Evolutionary conservation across 2,888 invertebrate species (phyloP).

Genomic region (Orthonychiurus folsomi): DNA sequence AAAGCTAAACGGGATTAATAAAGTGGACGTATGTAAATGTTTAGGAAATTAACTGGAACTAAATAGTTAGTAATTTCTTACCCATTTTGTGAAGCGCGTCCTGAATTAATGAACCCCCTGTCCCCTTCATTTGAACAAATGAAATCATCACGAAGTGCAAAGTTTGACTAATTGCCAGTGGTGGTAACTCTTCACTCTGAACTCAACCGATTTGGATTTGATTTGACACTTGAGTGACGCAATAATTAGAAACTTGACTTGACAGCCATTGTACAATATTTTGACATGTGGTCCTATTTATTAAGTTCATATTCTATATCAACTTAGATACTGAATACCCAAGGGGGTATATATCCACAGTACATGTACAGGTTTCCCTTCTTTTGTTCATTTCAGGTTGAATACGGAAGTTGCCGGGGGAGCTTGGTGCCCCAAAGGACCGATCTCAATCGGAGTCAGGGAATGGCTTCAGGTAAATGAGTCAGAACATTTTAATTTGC

Average conservation of each 20-base stretch:
- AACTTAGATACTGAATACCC: not conserved
- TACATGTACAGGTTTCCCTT: no score
- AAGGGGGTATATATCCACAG: no score
- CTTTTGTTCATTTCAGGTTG: not conserved
- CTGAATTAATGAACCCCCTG: no score
- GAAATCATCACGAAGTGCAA: no score
- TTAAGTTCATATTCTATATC: not conserved
- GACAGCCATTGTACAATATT: not conserved
- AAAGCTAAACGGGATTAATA: no score
- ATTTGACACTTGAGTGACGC: not conserved
- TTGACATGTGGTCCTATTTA: no score
- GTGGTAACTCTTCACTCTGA: no score
- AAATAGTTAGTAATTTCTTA: no score
- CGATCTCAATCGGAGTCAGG: slow-evolving; percentile 55
- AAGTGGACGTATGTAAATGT: no score
- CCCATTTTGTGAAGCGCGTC: not conserved
- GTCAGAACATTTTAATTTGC: not conserved
- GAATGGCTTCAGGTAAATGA: slow-evolving; percentile 53
- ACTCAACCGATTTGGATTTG: not conserved
- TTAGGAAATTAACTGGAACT: no score
- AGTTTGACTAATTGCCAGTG: no score
- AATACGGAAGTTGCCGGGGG: slow-evolving; percentile 36
- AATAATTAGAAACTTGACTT: not conserved
- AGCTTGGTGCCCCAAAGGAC: slow-evolving; percentile 66
- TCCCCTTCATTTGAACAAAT: no score